These are phyloP conservation scores for Danio choprae DNA, from an alignment of 2,797 vertebrate species.

Conservation along the genomic window DNA sequence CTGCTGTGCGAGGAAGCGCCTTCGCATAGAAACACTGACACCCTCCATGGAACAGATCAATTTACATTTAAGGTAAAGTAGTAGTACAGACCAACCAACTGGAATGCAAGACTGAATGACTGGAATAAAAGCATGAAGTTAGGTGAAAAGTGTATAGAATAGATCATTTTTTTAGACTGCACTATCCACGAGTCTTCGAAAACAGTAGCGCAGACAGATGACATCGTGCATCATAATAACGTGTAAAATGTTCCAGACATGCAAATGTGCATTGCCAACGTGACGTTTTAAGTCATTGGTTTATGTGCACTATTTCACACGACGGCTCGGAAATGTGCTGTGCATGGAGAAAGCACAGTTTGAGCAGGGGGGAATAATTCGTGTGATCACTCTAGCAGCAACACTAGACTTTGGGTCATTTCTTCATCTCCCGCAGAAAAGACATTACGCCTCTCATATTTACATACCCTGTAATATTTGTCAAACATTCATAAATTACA, in stretches of 20 bases:
- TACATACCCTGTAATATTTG: conserved; percentile 99
- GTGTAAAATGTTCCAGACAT: conserved; percentile 85
- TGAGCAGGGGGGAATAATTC: conserved; percentile 91
- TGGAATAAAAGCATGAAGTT: background rate
- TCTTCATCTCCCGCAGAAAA: conserved; percentile 99
- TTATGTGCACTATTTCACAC: conserved; percentile 99
- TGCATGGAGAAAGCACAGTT: conserved; percentile 91
- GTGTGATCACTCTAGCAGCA: conserved; percentile 95
- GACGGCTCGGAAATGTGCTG: conserved; percentile 89
- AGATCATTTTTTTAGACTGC: background rate
- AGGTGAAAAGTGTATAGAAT: background rate
- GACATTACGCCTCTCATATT: conserved; percentile 97
- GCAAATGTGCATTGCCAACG: conserved; percentile 93
- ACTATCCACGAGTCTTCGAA: background rate
- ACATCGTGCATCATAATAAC: conserved; percentile 81
- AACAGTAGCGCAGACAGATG: conserved; percentile 67
- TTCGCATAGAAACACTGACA: conserved; percentile 33
- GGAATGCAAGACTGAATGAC: background rate
- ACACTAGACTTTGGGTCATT: conserved; percentile 97
- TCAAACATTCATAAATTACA: conserved; percentile 99
- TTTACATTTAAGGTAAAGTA: conserved; percentile 38
- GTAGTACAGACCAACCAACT: background rate
- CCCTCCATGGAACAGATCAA: conserved; percentile 47
- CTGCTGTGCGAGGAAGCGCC: conserved; percentile 37
- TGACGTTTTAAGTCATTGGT: conserved; percentile 97